A percentile compares a stretch with the other conserved stretches of the same genome.
These are phyloP conservation scores for Struthio camelus DNA, from an alignment of 2,113 vertebrate genomes.

Conservation along the genomic window DNA sequence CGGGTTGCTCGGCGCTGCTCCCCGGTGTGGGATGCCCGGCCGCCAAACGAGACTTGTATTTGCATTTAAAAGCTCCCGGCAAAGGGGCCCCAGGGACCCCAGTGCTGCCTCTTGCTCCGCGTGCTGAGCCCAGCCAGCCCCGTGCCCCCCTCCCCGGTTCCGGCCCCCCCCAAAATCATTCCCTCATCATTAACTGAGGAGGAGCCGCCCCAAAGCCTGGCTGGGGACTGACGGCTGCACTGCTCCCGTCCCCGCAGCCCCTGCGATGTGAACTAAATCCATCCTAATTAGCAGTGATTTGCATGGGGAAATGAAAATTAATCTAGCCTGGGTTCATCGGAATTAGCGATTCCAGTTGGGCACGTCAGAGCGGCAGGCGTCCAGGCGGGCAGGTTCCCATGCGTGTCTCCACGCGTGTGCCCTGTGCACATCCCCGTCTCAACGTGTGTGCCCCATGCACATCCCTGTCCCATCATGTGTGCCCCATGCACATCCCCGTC, in stretches of 20 bases:
- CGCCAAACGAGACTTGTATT: neutral
- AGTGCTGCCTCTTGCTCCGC: rapidly evolving
- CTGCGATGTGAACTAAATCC: constrained; percentile 69
- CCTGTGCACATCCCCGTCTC: no score
- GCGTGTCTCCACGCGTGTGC: rapidly evolving
- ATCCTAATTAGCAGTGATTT: constrained; percentile 73
- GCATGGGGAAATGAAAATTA: constrained; percentile 69
- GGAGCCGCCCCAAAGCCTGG: neutral
- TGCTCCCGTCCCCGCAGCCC: constrained; percentile 52
- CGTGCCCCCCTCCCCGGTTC: neutral
- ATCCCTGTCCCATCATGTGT: rapidly evolving
- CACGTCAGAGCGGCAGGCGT: neutral
- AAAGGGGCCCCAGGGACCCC: no score
- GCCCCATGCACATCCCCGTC: no score
- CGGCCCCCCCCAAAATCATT: neutral
- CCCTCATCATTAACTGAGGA: neutral
- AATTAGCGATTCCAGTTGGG: constrained; percentile 39
- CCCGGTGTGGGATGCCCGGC: neutral
- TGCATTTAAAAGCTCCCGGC: neutral
- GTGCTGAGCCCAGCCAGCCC: neutral
- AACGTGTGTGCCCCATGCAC: rapidly evolving
- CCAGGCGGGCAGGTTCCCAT: neutral
- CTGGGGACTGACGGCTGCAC: constrained; percentile 10
- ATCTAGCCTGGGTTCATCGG: constrained; percentile 42
- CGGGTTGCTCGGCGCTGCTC: neutral